Conservation (phyloP, 2,797 vertebrate genomes). For the Acestrorhynchus altus region DNA sequence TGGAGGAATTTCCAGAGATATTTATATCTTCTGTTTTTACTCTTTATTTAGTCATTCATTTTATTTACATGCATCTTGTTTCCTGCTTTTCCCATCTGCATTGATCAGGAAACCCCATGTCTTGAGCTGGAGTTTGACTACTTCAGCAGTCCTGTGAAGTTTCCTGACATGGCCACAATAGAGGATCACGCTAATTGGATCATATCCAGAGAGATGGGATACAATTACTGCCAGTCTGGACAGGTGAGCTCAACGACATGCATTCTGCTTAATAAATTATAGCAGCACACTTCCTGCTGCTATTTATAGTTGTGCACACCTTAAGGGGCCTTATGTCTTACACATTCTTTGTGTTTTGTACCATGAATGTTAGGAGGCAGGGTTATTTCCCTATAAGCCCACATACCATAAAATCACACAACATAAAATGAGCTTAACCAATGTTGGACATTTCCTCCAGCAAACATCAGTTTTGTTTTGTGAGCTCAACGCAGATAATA, state of each 20-base stretch:
- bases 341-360: not conserved
- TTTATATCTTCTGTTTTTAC: not conserved
- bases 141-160: constrained; percentile 94
- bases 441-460: too few relatives aligned
- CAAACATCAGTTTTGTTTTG: too few relatives aligned
- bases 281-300: constrained; percentile 24
- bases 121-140: constrained; percentile 97
- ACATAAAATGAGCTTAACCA: too few relatives aligned
- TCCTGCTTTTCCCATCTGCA: not conserved
- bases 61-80: not conserved
- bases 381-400: too few relatives aligned
- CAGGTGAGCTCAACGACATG: constrained; percentile 77
- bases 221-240: constrained; percentile 91
- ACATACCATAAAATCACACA: too few relatives aligned
- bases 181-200: constrained; percentile 96
- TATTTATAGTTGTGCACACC: constrained; percentile 44
- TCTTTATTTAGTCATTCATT: not conserved
- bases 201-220: constrained; percentile 92
- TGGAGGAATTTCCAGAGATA: not conserved
- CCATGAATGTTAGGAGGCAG: too few relatives aligned
- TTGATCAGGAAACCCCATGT: constrained; percentile 91
- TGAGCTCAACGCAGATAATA: too few relatives aligned
- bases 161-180: constrained; percentile 91
- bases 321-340: constrained; percentile 10
- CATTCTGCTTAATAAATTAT: constrained; percentile 44